A percentile compares a stretch with the other conserved stretches of the same genome.
Evolutionary conservation across 2,113 vertebrate species (phyloP).

Genomic region (Paraplagusia blochii): DNA sequence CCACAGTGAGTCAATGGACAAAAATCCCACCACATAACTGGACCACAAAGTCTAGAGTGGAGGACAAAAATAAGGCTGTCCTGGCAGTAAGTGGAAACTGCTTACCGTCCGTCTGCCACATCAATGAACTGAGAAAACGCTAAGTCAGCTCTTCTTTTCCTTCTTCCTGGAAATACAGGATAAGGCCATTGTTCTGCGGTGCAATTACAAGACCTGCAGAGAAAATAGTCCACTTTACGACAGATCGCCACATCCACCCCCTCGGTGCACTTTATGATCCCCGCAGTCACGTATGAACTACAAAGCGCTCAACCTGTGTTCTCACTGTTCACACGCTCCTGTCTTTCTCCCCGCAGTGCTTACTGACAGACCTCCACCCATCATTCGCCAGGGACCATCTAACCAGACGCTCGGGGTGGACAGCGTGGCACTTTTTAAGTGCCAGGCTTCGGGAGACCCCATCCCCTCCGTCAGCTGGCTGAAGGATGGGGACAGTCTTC

Average conservation of each 20-base stretch:
- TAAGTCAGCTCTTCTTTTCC: slow-evolving; percentile 56
- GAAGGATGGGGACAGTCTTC: slow-evolving; percentile 92
- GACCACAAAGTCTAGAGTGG: slow-evolving; percentile 42
- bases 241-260: slow-evolving; percentile 36
- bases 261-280: slow-evolving; percentile 16
- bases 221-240: slow-evolving; percentile 38
- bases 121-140: slow-evolving; percentile 58
- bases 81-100: slow-evolving; percentile 58
- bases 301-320: background rate
- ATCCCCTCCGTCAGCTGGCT: slow-evolving; percentile 95
- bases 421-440: slow-evolving; percentile 89
- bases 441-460: slow-evolving; percentile 93
- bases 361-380: slow-evolving; percentile 94
- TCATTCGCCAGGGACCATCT: slow-evolving; percentile 94
- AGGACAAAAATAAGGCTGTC: slow-evolving; percentile 61
- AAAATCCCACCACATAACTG: slow-evolving; percentile 41
- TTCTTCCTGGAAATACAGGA: slow-evolving; percentile 60
- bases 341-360: slow-evolving; percentile 77
- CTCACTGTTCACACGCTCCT: slow-evolving; percentile 8
- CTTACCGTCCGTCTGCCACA: slow-evolving; percentile 59
- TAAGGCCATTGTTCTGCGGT: slow-evolving; percentile 59
- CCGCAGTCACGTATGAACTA: slow-evolving; percentile 7
- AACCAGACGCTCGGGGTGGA: slow-evolving; percentile 93
- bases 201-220: slow-evolving; percentile 49
- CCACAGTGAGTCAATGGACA: slow-evolving; percentile 62